Base-by-base conservation (phyloP, 1,140 invertebrate genomes). In the Drosophila prosaltans region DNA sequence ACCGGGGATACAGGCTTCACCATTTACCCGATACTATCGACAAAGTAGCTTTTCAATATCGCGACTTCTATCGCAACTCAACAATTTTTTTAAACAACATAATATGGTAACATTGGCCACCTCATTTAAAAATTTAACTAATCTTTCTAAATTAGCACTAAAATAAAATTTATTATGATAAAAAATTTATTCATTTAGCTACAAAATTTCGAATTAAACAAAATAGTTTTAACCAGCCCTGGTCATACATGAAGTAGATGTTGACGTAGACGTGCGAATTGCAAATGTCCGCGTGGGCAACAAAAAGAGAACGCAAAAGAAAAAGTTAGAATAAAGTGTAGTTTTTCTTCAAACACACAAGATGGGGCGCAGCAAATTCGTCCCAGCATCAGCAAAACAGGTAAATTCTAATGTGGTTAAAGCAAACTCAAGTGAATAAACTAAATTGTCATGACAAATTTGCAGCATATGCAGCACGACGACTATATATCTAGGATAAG, bases 401-500 rank as follows among this genome's bases (percentile, higher is more conserved):
- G 81, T 83, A 81, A 57, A 32, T 7, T 11, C 26, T 10, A 40
- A 7, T 39, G 26, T n/a, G 8, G 11, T 10, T 30, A 43, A 10
- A 6, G 3, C 26, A 2, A 0, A 4, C 16, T 62, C 9, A 5
- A 2, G 7, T 0, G 9, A 4, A 61, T 48, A 40, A 2, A 55
- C n/a, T 26, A n/a, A 41, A n/a, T n/a, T 59, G 36, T 4, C 0
- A 65, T 1, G 28, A 16, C 3, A 51, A 1, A 9, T 63, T 60
- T 11, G 0, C 11, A 92, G 91, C 81, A 92, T 61, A 91, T 92
- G 88, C 80, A 81, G 43, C 96, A 97, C 82, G 94, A 95, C 55
- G 94, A 95, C 65, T 96, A 97, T 90, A 92, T 97, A 61, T 94
- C 95, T 74, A 94, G 97, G 74, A 96, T 98, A 63, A 95, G 94